phyloP scores from a whole-genome alignment of 1,140 invertebrate species.

The Ceratosolen fusciceps region DNA sequence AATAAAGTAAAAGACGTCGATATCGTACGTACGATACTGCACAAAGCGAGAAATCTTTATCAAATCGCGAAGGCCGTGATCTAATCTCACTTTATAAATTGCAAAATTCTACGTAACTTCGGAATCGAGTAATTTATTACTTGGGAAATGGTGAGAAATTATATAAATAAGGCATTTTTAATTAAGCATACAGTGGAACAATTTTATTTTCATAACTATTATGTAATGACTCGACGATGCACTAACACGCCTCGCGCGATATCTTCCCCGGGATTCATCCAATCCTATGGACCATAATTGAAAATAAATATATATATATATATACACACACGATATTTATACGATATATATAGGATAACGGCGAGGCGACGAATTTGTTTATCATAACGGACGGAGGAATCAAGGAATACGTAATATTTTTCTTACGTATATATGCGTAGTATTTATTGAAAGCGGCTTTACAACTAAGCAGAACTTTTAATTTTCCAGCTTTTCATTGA shows the following conservation, averaged over 20 bases:
- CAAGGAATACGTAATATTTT: background rate
- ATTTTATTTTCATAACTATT: background rate
- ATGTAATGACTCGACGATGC: no score
- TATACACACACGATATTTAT: no score
- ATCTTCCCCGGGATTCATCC: no score
- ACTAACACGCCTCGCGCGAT: no score
- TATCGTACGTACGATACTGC: background rate
- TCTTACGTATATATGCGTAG: background rate
- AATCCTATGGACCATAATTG: no score
- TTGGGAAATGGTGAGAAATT: background rate
- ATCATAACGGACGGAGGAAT: background rate
- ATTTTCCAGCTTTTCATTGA: background rate
- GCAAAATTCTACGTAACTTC: background rate
- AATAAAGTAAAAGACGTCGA: conserved; percentile 8
- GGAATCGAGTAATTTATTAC: background rate
- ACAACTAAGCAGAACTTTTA: background rate
- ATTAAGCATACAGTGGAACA: background rate
- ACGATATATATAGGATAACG: no score
- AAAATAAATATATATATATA: no score
- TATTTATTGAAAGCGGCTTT: no score
- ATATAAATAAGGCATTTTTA: background rate
- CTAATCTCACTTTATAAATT: background rate
- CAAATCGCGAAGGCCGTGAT: background rate
- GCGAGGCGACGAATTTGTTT: no score
- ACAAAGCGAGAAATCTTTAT: background rate